Base-by-base conservation (phyloP, 2,888 invertebrate genomes). In the Apamea crenata region DNA sequence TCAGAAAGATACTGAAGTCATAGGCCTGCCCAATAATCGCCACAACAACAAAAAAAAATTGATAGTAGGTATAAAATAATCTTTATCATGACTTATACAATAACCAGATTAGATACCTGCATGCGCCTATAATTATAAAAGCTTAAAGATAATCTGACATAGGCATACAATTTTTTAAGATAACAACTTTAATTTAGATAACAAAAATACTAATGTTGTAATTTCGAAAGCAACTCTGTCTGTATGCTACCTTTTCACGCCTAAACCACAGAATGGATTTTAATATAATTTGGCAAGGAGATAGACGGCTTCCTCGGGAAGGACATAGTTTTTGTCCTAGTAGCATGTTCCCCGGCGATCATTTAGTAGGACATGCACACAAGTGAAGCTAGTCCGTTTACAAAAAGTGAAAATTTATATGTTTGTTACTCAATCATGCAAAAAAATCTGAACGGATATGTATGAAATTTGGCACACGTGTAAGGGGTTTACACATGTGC, bases 41-140 rank as follows among this genome's bases (percentile, higher is more conserved):
- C 76, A n/a, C 5, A 75, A 40, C 3, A 74, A 75, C 14, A 77
- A 50, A 36, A 72, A 56, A 18, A 29, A 21, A 59, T 59, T 40
- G 10, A n/a, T 36, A 25, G 18, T 25, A 21, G 16, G 14, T 40
- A 40, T 80, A 36, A n/a, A 18, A 25, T 40, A 61, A 40, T 32
- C 32, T 63, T 53, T 81, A 79, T 61, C 53, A 47, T 7, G 16
- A 32, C 2, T 44, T 50, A n/a, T 47, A 29, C n/a, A 65, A 65
- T 53, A 56, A 59, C 50, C 12, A 65, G 68, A 70, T 83, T n/a
- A 78, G 68, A 81, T 84, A 66, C 0, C 40, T 69, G 4, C 47
- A 50, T 40, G 29, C 1, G 12, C 53, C 77, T 82, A 56, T 44
- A 36, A 63, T 66, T 44, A 32, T 53, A 44, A 36, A 61, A 84